A percentile compares a stretch with the other conserved stretches of the same genome.
Conservation (phyloP, 2,113 vertebrate genomes). For the Sterna hirundo region DNA sequence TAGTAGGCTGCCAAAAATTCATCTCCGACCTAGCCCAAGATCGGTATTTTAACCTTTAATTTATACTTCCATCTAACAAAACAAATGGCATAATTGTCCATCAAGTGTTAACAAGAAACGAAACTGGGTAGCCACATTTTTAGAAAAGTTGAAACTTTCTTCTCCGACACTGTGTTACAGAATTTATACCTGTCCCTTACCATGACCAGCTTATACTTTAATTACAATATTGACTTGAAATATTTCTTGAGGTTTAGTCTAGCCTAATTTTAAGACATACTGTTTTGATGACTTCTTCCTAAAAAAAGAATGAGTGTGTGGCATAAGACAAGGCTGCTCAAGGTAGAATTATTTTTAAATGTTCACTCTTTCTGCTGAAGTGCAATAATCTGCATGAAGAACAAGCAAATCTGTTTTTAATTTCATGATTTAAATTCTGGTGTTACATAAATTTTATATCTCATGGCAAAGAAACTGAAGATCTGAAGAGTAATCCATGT, state of each 20-base stretch:
- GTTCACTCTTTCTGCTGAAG: neutral
- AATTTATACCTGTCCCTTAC: neutral
- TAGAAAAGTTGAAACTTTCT: neutral
- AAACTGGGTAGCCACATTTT: neutral
- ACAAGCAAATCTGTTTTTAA: neutral
- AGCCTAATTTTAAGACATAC: neutral
- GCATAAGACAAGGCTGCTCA: neutral
- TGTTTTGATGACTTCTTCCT: neutral
- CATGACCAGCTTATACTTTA: neutral
- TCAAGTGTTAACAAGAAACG: neutral
- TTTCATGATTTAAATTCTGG: neutral
- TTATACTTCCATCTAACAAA: neutral
- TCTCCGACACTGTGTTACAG: neutral
- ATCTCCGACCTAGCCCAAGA: neutral
- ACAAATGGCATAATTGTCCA: neutral
- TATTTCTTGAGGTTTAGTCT: neutral
- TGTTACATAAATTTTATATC: neutral
- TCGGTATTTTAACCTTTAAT: neutral
- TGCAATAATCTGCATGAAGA: neutral
- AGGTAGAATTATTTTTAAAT: neutral
- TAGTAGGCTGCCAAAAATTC: neutral
- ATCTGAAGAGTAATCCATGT: neutral
- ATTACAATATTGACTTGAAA: neutral
- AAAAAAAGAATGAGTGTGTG: neutral
- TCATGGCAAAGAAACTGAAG: neutral